Base-by-base conservation (phyloP, 2,113 vertebrate genomes). In the Felis chaus region DNA sequence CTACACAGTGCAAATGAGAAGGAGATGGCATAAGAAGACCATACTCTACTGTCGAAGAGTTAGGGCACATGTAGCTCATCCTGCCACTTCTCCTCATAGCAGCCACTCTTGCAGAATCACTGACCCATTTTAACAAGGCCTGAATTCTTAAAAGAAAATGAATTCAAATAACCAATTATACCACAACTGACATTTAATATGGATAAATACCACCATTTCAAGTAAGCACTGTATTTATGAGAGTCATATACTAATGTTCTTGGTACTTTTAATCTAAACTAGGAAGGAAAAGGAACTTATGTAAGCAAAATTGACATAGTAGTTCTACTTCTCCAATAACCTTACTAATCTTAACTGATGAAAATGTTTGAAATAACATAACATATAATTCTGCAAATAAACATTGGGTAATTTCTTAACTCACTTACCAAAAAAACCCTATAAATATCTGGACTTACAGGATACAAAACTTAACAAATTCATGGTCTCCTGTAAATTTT, bases 21-120 rank as follows among this genome's bases (percentile, higher is more conserved):
- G 99, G 99, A 1, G 99, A 99, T 0, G 99, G 99, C 99, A 99
- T 99, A 90, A 99, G 98, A 74, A 99, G 99, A 76, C 99, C 99
- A 36, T 99, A 99, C 93, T 99, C 99, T 91, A 99, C 98, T 1
- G 99, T 95, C 1, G 99, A 99, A 97, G 98, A 98, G 29, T 97
- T 98, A 9, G 99, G 98, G 63, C 98, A 98, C 55, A 98, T 53
- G 92, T 99, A 99, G 96, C 99, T 99, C 96, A 99, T 98, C 3
- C 99, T 98, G 45, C 98, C 98, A 76, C 98, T 99, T 97, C 99
- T 99, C 96, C 99, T 99, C 98, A 99, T 98, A 55, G 99, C 99
- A 39, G 99, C 99, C 92, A 99, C 99, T 97, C 98, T 98, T 1
- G 99, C 99, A 0, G 99, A 99, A 98, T 99, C 99, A 3, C 99